phyloP scores from a whole-genome alignment of 2,113 vertebrate genomes.

The Tricholaema leucomelas region DNA sequence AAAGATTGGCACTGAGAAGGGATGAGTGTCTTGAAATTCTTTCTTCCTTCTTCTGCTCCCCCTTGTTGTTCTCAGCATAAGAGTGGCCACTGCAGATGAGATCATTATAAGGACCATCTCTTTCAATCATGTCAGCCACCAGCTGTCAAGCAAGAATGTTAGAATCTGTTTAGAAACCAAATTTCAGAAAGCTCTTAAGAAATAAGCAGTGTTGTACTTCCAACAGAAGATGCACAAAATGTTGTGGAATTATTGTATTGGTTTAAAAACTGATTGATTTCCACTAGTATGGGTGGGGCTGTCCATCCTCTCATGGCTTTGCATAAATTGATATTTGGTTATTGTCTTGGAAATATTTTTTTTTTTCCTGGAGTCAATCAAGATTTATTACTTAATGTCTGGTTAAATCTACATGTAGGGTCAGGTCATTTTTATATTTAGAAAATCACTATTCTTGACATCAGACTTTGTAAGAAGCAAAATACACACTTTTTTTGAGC shows the following conservation, averaged over 20 bases:
- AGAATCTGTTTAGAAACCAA: neutral
- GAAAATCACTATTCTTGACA: neutral
- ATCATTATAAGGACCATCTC: neutral
- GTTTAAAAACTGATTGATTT: neutral
- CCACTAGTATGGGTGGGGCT: no score
- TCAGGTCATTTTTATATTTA: neutral
- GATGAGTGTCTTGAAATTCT: neutral
- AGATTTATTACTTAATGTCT: neutral
- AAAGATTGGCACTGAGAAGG: neutral
- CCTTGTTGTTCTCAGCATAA: neutral
- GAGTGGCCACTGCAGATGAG: neutral
- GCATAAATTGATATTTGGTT: neutral
- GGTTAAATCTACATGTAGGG: neutral
- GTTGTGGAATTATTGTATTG: neutral
- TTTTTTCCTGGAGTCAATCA: neutral
- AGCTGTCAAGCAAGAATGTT: neutral
- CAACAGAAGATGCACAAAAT: neutral
- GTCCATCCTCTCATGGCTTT: neutral
- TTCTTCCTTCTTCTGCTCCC: neutral
- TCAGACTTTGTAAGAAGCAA: neutral
- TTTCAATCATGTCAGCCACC: neutral
- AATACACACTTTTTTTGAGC: neutral
- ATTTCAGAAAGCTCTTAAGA: neutral
- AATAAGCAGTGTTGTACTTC: neutral
- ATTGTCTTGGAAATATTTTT: neutral